phyloP scores from a whole-genome alignment of 2,888 invertebrate species.

The Lycophotia porphyrea region DNA sequence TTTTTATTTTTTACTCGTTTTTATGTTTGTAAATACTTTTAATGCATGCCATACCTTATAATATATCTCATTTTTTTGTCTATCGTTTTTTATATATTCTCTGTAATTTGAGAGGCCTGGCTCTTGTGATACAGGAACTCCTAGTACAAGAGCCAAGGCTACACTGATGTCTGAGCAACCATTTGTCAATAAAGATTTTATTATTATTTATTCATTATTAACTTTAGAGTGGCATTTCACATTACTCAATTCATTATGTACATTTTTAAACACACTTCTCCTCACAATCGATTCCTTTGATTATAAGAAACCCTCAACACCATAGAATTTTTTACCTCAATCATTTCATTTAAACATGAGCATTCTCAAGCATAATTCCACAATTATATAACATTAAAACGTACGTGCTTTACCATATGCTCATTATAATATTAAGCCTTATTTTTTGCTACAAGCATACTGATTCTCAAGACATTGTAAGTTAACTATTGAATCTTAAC shows the following conservation, averaged over 20 bases:
- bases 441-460: conserved; percentile 49
- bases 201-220: too few relatives aligned
- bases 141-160: too few relatives aligned
- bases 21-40: too few relatives aligned
- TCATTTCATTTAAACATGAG: conserved; percentile 21
- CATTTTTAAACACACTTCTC: background rate
- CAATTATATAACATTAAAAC: conserved; percentile 53
- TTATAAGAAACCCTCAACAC: background rate
- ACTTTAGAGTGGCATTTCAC: background rate
- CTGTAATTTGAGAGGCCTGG: too few relatives aligned
- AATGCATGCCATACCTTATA: too few relatives aligned
- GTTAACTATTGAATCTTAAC: conserved; percentile 57
- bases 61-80: too few relatives aligned
- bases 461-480: conserved; percentile 37
- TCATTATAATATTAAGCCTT: conserved; percentile 41
- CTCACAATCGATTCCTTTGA: background rate
- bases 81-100: too few relatives aligned
- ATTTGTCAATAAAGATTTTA: too few relatives aligned
- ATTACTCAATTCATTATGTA: background rate
- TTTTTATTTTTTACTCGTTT: too few relatives aligned
- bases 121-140: too few relatives aligned
- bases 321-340: background rate
- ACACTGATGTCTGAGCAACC: too few relatives aligned
- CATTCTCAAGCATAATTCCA: conserved; percentile 40
- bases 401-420: conserved; percentile 34